phyloP scores from a whole-genome alignment of 2,797 vertebrate species.

The Melanotaenia nigrans region DNA sequence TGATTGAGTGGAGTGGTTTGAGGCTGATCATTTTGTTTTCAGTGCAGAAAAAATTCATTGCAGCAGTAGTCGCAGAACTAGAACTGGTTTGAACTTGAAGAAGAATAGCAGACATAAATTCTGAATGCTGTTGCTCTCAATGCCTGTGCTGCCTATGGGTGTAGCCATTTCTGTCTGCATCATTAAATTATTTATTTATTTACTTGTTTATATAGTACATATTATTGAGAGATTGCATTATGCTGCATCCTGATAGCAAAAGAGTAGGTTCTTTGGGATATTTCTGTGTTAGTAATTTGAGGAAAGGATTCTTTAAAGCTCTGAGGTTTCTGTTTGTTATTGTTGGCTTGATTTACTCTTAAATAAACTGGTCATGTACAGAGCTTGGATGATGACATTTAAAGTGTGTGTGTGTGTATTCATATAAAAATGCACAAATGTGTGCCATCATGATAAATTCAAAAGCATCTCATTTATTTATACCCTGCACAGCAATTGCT shows the following conservation, averaged over 20 bases:
- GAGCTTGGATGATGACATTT: conserved; percentile 28
- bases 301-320: conserved; percentile 22
- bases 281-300: conserved; percentile 15
- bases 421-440: neutral
- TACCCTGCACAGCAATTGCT: conserved; percentile 53
- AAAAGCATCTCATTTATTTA: conserved; percentile 71
- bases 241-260: conserved; percentile 2
- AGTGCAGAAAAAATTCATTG: neutral
- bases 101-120: conserved; percentile 7
- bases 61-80: neutral
- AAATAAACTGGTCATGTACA: conserved; percentile 1
- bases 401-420: conserved; percentile 1
- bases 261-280: neutral
- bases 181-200: conserved; percentile 10
- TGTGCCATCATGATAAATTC: conserved; percentile 59
- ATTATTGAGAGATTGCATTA: conserved; percentile 3
- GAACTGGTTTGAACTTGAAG: neutral
- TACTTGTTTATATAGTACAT: conserved; percentile 1
- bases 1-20: conserved; percentile 7
- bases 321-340: conserved; percentile 56
- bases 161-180: neutral
- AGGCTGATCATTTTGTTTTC: neutral
- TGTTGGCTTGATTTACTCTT: conserved; percentile 48
- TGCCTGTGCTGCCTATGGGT: neutral
- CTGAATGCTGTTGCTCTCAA: neutral